Conservation (phyloP, 2,888 invertebrate species). For the Rhamnusium bicolor region DNA sequence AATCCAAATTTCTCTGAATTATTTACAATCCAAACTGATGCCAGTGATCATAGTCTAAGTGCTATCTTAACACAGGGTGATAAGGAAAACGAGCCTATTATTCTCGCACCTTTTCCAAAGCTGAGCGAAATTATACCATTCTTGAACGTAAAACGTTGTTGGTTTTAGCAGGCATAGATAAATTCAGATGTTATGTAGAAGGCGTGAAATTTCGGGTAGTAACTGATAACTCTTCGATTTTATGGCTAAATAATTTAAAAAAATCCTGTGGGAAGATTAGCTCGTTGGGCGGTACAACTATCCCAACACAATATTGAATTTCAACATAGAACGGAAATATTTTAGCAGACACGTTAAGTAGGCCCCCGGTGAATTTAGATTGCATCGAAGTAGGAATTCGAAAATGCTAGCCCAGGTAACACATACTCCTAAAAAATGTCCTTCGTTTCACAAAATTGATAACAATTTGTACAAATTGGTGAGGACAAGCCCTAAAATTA, state of each 20-base stretch:
- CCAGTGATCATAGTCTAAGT: no score
- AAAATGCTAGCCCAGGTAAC: not conserved
- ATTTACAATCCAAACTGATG: no score
- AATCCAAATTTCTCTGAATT: no score
- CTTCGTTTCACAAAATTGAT: not conserved
- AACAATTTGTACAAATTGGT: not conserved
- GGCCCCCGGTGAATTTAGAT: no score
- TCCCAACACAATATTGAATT: no score
- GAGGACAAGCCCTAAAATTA: no score
- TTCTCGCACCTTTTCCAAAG: constrained; percentile 41
- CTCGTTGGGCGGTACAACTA: constrained; percentile 45
- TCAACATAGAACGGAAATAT: not conserved
- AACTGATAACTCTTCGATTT: no score
- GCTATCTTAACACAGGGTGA: no score
- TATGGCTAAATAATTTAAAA: no score
- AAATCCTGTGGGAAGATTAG: constrained; percentile 54
- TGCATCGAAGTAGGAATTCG: not conserved
- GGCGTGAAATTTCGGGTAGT: no score
- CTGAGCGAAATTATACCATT: no score
- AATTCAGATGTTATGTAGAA: no score
- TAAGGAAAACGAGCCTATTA: constrained; percentile 44
- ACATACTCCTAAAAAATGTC: not conserved
- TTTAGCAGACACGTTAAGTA: not conserved
- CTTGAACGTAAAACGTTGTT: constrained; percentile 37
- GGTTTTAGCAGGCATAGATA: constrained; percentile 45